Base-by-base conservation (phyloP, 1,140 invertebrate genomes). In the Dinothrombium tinctorium region DNA sequence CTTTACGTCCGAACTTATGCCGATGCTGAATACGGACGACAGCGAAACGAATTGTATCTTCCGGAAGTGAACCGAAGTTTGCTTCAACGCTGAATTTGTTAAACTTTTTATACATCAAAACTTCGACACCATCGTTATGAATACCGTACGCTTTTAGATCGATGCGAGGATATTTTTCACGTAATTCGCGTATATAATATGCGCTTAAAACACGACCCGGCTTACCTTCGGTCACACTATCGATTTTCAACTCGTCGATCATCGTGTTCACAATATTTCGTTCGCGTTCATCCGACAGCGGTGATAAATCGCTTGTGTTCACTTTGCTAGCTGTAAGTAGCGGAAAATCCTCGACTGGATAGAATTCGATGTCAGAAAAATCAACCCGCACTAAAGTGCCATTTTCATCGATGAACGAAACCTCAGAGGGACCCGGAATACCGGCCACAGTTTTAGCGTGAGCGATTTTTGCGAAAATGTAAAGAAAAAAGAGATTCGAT, bases 291-390 rank as follows among this genome's bases (percentile, higher is more conserved):
- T 29, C 15, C 15, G 15, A 11, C 4, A 15, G 28, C 15, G 28
- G 2, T 15, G 15, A 29, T n/a, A n/a, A n/a, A n/a, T n/a, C n/a
- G n/a, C n/a, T n/a, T n/a, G n/a, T n/a, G n/a, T n/a, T n/a, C n/a
- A n/a, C n/a, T n/a, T n/a, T n/a, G n/a, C n/a, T n/a, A n/a, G n/a
- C n/a, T n/a, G n/a, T n/a, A n/a, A n/a, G n/a, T n/a, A n/a, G n/a
- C n/a, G n/a, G n/a, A 14, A 17, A 32, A 32, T 5, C 17, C 4
- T 12, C 12, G 15, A 21, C 33, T 36, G 33, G 33, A 21, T 21
- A 36, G 14, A 15, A 36, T 21, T 36, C 33, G 12, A 36, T 36
- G 19, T 36, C 33, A 8, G 33, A 36, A 21, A 36, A 36, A 36
- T 36, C 33, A 21, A 36, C 19, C 5, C 12, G 20, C 8, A 36